phyloP scores from a whole-genome alignment of 2,113 vertebrate genomes.

The Cranoglanis bouderius region DNA sequence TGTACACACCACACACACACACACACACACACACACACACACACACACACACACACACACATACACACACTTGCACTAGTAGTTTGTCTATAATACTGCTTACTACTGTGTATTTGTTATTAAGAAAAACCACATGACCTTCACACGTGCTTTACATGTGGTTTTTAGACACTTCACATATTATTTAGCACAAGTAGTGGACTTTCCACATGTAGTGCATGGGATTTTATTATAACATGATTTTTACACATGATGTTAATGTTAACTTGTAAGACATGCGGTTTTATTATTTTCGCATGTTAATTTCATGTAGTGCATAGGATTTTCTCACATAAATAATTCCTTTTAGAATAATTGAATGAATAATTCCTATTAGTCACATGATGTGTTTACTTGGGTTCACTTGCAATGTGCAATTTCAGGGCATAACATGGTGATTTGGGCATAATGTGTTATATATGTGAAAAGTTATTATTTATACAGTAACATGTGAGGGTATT shows the following conservation, averaged over 20 bases:
- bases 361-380: too few species aligned
- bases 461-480: not conserved
- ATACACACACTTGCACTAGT: not conserved
- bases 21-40: not conserved
- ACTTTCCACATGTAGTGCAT: not conserved
- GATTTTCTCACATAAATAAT: not conserved
- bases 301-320: not conserved
- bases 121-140: not conserved
- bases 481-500: not conserved
- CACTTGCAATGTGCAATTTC: not conserved
- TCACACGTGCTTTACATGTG: not conserved
- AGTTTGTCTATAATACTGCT: not conserved
- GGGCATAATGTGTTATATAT: not conserved
- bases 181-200: not conserved
- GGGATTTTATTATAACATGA: not conserved
- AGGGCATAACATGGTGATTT: not conserved
- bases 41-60: not conserved
- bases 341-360: too few species aligned
- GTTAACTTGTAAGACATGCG: not conserved
- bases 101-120: not conserved
- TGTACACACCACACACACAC: conserved; percentile 5
- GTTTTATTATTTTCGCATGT: not conserved
- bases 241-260: not conserved
- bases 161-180: not conserved
- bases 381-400: not conserved